Evolutionary conservation across 2,888 invertebrate species (phyloP).

Genomic region (Lepidochitona cinerea): DNA sequence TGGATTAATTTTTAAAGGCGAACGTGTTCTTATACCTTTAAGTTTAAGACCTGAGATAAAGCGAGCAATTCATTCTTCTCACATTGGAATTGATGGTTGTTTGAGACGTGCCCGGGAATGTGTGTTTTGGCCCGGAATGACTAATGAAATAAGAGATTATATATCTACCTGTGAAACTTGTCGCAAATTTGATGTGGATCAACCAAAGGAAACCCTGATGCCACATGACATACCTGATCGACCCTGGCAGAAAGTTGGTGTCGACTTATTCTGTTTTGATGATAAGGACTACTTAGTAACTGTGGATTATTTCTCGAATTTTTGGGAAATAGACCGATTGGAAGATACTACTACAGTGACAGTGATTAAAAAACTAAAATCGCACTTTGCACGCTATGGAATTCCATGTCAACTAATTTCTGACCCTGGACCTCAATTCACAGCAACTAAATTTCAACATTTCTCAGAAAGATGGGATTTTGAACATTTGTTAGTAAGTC

Average conservation of each 20-base stretch:
- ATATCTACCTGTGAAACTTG: neutral
- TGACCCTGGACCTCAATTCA: no score
- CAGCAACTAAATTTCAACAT: no score
- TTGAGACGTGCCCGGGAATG: neutral
- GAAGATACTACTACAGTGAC: no score
- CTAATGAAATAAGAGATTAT: neutral
- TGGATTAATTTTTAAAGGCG: constrained; percentile 16
- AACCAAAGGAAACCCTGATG: neutral
- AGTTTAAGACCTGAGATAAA: neutral
- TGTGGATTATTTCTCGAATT: no score
- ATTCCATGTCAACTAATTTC: no score
- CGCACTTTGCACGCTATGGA: no score
- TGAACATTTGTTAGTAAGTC: no score
- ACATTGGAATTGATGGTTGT: constrained; percentile 13
- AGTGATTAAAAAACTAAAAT: no score
- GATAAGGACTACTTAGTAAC: no score
- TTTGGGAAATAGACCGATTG: no score
- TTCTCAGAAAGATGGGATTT: no score
- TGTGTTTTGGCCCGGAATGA: neutral
- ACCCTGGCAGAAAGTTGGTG: neutral
- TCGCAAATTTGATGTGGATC: neutral
- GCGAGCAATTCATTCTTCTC: neutral
- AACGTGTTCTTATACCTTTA: constrained; percentile 11
- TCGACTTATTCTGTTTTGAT: neutral
- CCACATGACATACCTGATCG: neutral